phyloP scores from a whole-genome alignment of 2,113 vertebrate species.

The Embiotoca jacksoni region DNA sequence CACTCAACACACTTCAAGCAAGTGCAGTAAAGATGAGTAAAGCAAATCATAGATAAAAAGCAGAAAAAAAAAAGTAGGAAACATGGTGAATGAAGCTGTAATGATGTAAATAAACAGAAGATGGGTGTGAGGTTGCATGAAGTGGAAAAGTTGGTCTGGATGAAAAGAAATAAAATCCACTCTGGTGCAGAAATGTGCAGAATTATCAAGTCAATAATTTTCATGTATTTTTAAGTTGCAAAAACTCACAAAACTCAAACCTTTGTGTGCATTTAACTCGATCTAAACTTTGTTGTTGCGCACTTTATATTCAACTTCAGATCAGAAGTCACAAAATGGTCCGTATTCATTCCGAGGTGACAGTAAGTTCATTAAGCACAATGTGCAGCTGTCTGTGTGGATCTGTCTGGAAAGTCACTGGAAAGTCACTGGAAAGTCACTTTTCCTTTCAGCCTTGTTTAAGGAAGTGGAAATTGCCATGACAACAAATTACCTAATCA shows the following conservation, averaged over 20 bases:
- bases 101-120: background rate
- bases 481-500: background rate
- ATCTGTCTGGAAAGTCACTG: background rate
- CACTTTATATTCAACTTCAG: background rate
- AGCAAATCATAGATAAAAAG: conserved; percentile 31
- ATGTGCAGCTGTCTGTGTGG: background rate
- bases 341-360: background rate
- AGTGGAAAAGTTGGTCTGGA: background rate
- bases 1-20: background rate
- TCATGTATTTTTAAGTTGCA: no score
- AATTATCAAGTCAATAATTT: background rate
- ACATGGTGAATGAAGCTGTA: background rate
- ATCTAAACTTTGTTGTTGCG: background rate
- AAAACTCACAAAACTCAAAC: no score
- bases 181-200: background rate
- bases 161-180: background rate
- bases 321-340: background rate
- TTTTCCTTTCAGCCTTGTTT: background rate
- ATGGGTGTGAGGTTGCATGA: background rate
- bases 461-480: background rate
- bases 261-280: background rate
- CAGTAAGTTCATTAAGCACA: background rate
- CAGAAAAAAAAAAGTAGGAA: conserved; percentile 14
- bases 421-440: background rate
- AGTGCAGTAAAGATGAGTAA: conserved; percentile 8